These are phyloP conservation scores for Cathartes aura DNA, from an alignment of 2,113 vertebrate species.

Conservation along the genomic window DNA sequence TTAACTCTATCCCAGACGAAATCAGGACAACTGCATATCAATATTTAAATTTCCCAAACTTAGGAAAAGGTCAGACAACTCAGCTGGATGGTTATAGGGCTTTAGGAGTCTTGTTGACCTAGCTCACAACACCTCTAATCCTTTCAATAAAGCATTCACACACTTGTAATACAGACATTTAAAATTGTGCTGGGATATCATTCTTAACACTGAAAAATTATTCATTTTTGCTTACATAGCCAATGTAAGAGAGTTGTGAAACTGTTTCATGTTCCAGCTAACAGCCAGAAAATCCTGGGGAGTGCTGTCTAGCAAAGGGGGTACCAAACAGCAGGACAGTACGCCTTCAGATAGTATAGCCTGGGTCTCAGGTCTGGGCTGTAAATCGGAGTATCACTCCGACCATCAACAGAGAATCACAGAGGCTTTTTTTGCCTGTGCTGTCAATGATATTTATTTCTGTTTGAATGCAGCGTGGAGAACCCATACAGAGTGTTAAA, in stretches of 20 bases:
- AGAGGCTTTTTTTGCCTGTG: background rate
- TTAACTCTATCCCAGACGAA: too few relatives aligned
- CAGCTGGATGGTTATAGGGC: background rate
- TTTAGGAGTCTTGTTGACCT: background rate
- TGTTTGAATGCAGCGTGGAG: conserved; percentile 65
- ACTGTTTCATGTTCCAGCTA: background rate
- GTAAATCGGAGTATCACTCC: background rate
- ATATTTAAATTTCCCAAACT: background rate
- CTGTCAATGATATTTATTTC: conserved; percentile 35
- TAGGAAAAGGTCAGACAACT: background rate
- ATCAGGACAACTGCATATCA: too few relatives aligned
- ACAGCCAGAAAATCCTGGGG: background rate
- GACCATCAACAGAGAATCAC: background rate
- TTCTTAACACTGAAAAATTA: background rate
- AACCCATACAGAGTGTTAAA: conserved; percentile 70
- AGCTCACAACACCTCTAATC: background rate
- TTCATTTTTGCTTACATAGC: background rate
- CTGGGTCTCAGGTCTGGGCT: background rate
- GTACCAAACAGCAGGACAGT: background rate
- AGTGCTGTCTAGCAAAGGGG: background rate
- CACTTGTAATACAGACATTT: background rate
- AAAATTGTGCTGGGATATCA: background rate
- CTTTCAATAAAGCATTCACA: background rate
- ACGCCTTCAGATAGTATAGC: background rate
- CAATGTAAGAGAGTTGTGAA: background rate